A percentile compares a stretch with the other conserved stretches of the same genome.
phyloP scores from a whole-genome alignment of 2,888 invertebrate species.

The Xylocampa areola region DNA sequence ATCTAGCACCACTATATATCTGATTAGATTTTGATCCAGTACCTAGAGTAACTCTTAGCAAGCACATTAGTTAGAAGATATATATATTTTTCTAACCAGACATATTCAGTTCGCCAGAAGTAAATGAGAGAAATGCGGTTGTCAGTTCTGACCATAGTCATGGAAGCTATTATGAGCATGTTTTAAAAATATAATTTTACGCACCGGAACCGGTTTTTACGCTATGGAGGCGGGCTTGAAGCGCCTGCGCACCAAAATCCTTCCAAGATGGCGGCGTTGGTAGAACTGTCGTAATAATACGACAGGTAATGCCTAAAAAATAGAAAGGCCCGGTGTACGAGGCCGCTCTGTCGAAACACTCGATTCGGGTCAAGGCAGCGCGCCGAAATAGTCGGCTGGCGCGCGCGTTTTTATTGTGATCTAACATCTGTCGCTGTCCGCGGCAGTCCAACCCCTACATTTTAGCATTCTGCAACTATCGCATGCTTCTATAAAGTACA shows the following conservation, averaged over 20 bases:
- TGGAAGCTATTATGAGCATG: conserved; percentile 41
- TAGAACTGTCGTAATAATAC: conserved; percentile 88
- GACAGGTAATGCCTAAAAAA: conserved; percentile 90
- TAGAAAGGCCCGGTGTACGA: conserved; percentile 90
- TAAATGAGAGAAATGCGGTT: conserved; percentile 21
- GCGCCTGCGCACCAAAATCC: conserved; percentile 78
- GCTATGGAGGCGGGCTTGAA: conserved; percentile 68
- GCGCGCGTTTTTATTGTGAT: conserved; percentile 88
- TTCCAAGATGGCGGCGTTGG: conserved; percentile 83
- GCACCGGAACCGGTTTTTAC: conserved; percentile 69
- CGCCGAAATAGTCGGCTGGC: conserved; percentile 89
- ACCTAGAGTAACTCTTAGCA: conserved; percentile 6
- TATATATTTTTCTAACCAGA: conserved; percentile 10
- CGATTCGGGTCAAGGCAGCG: conserved; percentile 89
- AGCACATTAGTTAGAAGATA: too few species aligned
- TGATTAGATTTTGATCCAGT: conserved; percentile 39
- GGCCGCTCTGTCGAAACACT: conserved; percentile 89
- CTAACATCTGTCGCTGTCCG: conserved; percentile 86
- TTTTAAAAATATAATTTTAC: conserved; percentile 40
- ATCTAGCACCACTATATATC: conserved; percentile 54
- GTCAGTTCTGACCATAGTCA: conserved; percentile 62
- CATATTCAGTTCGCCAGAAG: neutral
- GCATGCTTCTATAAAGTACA: conserved; percentile 12
- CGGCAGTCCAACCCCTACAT: conserved; percentile 64
- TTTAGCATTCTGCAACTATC: conserved; percentile 36